These are phyloP conservation scores for Zenarchopterus dispar DNA, from an alignment of 2,797 vertebrate genomes.

Conservation along the genomic window DNA sequence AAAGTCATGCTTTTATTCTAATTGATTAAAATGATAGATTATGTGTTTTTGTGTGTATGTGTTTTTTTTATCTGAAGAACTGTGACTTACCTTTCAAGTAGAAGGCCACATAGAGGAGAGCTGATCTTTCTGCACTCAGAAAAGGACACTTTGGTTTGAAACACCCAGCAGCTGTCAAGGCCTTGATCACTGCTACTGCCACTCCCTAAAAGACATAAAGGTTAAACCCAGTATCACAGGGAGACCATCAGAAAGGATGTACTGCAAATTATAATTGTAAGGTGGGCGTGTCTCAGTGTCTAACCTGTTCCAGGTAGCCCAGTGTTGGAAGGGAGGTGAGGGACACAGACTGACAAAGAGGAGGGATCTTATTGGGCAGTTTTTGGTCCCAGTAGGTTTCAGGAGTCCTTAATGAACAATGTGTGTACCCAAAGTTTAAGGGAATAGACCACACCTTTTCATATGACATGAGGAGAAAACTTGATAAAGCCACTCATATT, in stretches of 20 bases:
- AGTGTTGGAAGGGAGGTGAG: conserved; percentile 89
- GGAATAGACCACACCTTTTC: neutral
- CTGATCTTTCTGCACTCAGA: conserved; percentile 86
- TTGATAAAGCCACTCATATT: neutral
- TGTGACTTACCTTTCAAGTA: conserved; percentile 91
- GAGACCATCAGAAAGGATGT: conserved; percentile 1
- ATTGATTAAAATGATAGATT: neutral
- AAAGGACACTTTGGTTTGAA: conserved; percentile 96
- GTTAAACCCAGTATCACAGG: neutral
- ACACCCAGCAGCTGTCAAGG: conserved; percentile 91
- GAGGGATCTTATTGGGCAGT: conserved; percentile 91
- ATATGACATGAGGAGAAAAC: conserved; percentile 5
- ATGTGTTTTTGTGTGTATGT: too few species aligned
- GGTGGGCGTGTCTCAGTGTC: neutral
- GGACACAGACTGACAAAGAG: conserved; percentile 84
- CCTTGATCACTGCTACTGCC: conserved; percentile 90
- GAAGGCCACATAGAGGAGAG: conserved; percentile 88
- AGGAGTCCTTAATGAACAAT: conserved; percentile 82
- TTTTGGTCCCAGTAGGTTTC: conserved; percentile 88
- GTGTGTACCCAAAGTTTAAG: conserved; percentile 8
- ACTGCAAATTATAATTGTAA: neutral
- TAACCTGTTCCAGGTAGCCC: conserved; percentile 96
- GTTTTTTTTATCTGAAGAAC: neutral
- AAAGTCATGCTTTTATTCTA: neutral
- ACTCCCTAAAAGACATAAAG: conserved; percentile 81